These are phyloP conservation scores for Grus americana DNA, from an alignment of 2,113 vertebrate species.

Conservation along the genomic window DNA sequence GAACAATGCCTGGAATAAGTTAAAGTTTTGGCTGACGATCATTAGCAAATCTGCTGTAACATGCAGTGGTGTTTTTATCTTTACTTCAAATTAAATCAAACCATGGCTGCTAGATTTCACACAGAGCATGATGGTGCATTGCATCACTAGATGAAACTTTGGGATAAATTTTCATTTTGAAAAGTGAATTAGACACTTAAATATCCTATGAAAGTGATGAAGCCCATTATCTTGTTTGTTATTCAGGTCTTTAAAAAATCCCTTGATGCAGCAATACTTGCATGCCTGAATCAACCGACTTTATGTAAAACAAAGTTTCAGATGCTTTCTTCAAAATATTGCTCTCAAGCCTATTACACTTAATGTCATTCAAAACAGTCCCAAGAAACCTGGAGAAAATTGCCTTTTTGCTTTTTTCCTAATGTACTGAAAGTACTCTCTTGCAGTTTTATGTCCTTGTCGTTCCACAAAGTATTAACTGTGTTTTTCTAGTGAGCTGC, in stretches of 20 bases:
- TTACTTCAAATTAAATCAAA: conserved; percentile 20
- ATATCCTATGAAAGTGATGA: background rate
- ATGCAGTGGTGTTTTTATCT: background rate
- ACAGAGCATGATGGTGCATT: background rate
- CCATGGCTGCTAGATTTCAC: background rate
- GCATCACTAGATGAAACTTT: background rate
- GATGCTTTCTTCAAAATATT: conserved; percentile 34
- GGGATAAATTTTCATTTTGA: conserved; percentile 2
- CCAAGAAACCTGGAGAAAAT: conserved; percentile 22
- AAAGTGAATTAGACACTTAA: conserved; percentile 23
- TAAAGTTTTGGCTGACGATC: background rate
- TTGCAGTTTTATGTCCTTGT: conserved; percentile 10
- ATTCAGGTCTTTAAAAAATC: conserved; percentile 45
- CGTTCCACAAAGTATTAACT: background rate
- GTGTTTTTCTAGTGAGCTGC: background rate
- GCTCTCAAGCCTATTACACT: background rate
- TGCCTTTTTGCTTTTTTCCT: background rate
- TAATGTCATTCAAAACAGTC: conserved; percentile 5
- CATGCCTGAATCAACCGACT: conserved; percentile 7
- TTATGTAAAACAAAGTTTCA: conserved; percentile 30
- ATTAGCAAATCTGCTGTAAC: background rate
- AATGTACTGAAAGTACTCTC: background rate
- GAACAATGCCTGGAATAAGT: background rate
- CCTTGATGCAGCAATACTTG: conserved; percentile 32
- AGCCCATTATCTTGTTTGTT: conserved; percentile 42